Evolutionary conservation across 2,113 vertebrate genomes (phyloP), one percentile per base, ranked within the genome.

Genomic region (Diadophis punctatus): DNA sequence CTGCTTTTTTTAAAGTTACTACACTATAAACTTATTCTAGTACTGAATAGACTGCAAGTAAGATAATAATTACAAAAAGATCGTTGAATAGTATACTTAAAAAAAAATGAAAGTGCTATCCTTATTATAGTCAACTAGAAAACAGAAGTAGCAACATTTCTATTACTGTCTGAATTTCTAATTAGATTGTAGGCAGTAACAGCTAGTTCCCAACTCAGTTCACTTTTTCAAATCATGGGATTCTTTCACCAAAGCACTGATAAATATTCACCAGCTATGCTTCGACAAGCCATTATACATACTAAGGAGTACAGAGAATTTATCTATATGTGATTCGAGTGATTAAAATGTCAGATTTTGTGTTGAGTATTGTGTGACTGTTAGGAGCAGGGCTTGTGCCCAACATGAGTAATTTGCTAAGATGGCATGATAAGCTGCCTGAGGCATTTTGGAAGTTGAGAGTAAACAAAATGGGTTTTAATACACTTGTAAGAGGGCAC

Each of bases 391-490:
- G 91, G 86, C 93, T 48, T 86, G 88, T 93, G 93, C 95, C 93
- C 95, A 93, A 90, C 56, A 27, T 95, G 92, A 96, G 89, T 95
- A 94, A 96, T 95, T 96, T 96, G 94, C 93, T 94, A 96, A 94
- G 93, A 90, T 91, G 9, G 0, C 4, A 12, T 93, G 95, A 96
- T 95, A 94, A 96, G 94, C 91, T 88, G 96, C 94, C 95, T 95
- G 91, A 96, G 96, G 95, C 94, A 96, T 96, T 97, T 94, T 92
- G 84, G 93, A 95, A 95, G 91, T 89, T 90, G 94, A 95, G 95
- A 96, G 96, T 95, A 96, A 96, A 93, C 90, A 95, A 95, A 96
- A 95, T 97, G 95, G 95, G 93, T 95, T 96, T 97, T 94, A 95
- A 95, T 95, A 94, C 92, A 92, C 96, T 94, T 95, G 92, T 96